These are phyloP conservation scores for Tauraco hartlaubi DNA, from an alignment of 2,797 vertebrate species.

Conservation along the genomic window DNA sequence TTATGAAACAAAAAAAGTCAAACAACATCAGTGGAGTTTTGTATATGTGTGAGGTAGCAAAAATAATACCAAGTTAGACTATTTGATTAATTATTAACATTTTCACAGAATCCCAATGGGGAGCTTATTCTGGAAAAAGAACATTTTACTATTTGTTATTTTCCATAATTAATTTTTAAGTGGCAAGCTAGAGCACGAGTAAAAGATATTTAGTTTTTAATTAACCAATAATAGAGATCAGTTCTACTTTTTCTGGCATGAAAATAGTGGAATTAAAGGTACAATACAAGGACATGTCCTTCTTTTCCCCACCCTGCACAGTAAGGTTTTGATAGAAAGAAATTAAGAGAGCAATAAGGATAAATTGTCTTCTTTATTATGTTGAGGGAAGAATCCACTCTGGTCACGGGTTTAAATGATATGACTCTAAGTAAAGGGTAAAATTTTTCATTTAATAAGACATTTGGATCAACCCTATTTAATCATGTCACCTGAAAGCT, in stretches of 20 bases:
- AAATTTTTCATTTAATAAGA: slow-evolving; percentile 36
- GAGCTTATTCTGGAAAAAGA: slow-evolving; percentile 38
- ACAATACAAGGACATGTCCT: not conserved
- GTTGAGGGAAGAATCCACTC: not conserved
- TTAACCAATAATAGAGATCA: slow-evolving; percentile 34
- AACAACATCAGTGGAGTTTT: slow-evolving; percentile 55
- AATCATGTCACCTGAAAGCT: not conserved
- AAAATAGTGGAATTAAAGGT: not conserved
- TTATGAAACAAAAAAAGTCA: slow-evolving; percentile 77
- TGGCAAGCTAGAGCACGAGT: not conserved
- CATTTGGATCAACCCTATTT: not conserved
- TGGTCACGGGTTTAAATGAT: not conserved
- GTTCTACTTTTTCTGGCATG: not conserved
- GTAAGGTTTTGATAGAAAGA: not conserved
- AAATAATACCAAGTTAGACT: slow-evolving; percentile 30
- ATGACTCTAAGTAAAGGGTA: not conserved
- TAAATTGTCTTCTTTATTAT: not conserved
- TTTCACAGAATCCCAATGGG: slow-evolving; percentile 25
- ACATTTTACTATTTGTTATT: slow-evolving; percentile 32
- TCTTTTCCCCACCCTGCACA: not conserved
- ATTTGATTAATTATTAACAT: slow-evolving; percentile 70
- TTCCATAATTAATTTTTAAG: slow-evolving; percentile 66
- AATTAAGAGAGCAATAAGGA: not conserved
- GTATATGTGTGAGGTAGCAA: slow-evolving; percentile 26
- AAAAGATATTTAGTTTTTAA: slow-evolving; percentile 59